Evolutionary conservation across 2,797 vertebrate genomes (phyloP).

Genomic region (Antennarius maculatus): DNA sequence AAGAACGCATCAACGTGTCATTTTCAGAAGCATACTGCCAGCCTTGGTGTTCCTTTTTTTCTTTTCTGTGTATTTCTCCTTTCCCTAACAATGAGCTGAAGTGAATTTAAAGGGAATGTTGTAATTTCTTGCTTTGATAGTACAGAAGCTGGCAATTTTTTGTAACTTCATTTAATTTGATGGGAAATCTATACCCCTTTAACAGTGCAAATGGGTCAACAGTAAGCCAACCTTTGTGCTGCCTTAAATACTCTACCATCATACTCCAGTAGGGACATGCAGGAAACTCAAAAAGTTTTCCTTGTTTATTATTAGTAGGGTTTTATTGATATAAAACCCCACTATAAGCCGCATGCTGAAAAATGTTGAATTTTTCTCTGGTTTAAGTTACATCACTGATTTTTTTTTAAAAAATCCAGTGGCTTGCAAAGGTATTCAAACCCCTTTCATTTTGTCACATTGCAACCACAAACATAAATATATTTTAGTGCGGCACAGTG

Average conservation of each 20-base stretch:
- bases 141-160: constrained; percentile 28
- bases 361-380: not conserved
- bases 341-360: not conserved
- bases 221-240: constrained; percentile 9
- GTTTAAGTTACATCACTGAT: not conserved
- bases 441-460: too few species aligned
- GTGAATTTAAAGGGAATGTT: constrained; percentile 12
- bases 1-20: constrained; percentile 23
- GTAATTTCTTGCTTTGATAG: constrained; percentile 22
- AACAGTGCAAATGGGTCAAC: constrained; percentile 21
- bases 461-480: too few species aligned
- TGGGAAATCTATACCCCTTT: constrained; percentile 32
- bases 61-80: not conserved
- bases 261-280: not conserved
- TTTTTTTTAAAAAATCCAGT: too few species aligned
- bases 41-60: constrained; percentile 11
- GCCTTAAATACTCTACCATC: too few species aligned
- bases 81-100: constrained; percentile 19
- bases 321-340: not conserved
- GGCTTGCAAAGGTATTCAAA: too few species aligned
- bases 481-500: too few species aligned
- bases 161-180: constrained; percentile 41
- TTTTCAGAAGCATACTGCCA: constrained; percentile 28
- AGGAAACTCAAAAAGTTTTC: not conserved
- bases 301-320: not conserved